These are phyloP conservation scores for Thelohanellus kitauei DNA, from an alignment of 30 jellyfish, hydroid and myxozoan species.

Conservation along the genomic window DNA sequence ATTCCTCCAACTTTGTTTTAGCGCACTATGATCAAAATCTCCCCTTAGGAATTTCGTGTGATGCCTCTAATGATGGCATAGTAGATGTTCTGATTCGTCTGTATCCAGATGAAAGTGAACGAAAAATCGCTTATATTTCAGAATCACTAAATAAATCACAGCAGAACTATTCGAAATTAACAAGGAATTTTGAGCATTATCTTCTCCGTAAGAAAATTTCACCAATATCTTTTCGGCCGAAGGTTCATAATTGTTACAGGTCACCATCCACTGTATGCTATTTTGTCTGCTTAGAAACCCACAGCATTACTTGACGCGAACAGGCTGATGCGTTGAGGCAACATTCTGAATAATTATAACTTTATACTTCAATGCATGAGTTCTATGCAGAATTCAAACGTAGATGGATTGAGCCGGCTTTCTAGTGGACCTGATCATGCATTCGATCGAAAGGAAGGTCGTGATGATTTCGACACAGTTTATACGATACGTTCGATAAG, in stretches of 20 bases:
- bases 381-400: conserved; percentile 7
- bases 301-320: conserved; percentile 10
- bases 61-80: conserved; percentile 5
- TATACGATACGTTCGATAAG: no score
- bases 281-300: conserved; percentile 4
- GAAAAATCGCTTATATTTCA: conserved; percentile 3
- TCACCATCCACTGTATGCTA: conserved; percentile 10
- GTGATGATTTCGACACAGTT: conserved; percentile 1
- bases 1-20: conserved; percentile 2
- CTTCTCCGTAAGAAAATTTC: conserved; percentile 2
- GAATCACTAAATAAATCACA: conserved; percentile 5
- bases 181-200: conserved; percentile 1
- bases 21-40: conserved; percentile 12
- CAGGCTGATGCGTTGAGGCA: conserved; percentile 8
- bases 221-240: conserved; percentile 11
- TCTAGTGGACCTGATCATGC: no score
- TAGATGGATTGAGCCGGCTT: no score
- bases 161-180: conserved; percentile 7
- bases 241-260: no score
- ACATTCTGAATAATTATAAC: conserved; percentile 2
- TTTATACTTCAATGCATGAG: conserved; percentile 5
- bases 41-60: conserved; percentile 11
- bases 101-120: conserved; percentile 8
- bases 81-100: conserved; percentile 11
- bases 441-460: conserved; percentile 8